These are phyloP conservation scores for Pseudopleuronectes americanus DNA, from an alignment of 2,797 vertebrate species.

Conservation along the genomic window DNA sequence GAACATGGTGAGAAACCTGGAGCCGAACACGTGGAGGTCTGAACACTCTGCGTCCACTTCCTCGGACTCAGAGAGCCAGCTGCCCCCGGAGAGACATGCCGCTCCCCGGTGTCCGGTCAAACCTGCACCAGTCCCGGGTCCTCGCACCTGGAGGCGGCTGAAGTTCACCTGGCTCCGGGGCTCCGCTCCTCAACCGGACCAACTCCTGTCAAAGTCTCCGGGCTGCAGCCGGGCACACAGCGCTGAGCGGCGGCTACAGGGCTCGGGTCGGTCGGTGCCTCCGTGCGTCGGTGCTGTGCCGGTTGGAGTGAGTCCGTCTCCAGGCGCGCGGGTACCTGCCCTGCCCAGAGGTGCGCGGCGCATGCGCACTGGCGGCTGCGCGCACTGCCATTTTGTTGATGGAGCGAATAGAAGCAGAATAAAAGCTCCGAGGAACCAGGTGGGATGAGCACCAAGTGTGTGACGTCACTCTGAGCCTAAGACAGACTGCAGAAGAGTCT, in stretches of 20 bases:
- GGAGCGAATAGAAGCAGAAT: no score
- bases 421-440: no score
- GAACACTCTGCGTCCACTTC: constrained; percentile 27
- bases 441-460: no score
- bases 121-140: constrained; percentile 10
- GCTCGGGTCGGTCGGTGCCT: constrained; percentile 35
- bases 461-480: no score
- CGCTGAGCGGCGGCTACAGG: constrained; percentile 10
- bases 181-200: neutral
- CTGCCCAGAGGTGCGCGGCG: constrained; percentile 82
- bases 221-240: neutral
- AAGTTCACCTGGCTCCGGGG: constrained; percentile 47
- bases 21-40: neutral
- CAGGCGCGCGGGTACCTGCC: constrained; percentile 73
- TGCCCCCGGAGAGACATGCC: constrained; percentile 70
- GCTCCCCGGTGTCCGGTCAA: constrained; percentile 17
- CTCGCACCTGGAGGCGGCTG: constrained; percentile 31
- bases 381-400: constrained; percentile 76
- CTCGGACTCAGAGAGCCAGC: constrained; percentile 51
- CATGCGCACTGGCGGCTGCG: constrained; percentile 77
- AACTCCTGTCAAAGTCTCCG: constrained; percentile 25
- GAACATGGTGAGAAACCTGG: constrained; percentile 74
- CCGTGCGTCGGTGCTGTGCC: constrained; percentile 47
- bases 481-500: no score
- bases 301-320: constrained; percentile 21